Evolutionary conservation across 2,797 vertebrate genomes (phyloP).

Genomic region (Hapalemur alaotrensis): DNA sequence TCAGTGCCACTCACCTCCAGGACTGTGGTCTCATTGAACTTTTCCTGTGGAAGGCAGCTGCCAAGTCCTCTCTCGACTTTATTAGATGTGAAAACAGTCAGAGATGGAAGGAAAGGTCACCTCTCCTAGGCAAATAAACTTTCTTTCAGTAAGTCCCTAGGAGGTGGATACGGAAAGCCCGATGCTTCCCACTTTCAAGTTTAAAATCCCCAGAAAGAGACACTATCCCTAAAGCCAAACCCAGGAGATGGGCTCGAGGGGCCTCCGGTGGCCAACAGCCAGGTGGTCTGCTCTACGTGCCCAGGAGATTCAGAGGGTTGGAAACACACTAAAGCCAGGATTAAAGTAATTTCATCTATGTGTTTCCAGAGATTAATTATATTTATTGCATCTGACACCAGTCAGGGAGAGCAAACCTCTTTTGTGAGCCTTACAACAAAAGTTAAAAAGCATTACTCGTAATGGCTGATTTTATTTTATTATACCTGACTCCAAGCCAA

Average conservation of each 20-base stretch:
- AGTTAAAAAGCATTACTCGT: conserved; percentile 57
- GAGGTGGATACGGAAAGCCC: neutral
- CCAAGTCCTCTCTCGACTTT: neutral
- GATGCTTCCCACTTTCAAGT: neutral
- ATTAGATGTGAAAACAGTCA: neutral
- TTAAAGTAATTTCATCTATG: conserved; percentile 65
- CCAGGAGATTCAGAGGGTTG: neutral
- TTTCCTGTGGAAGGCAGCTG: neutral
- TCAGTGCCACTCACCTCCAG: neutral
- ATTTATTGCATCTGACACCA: conserved; percentile 70
- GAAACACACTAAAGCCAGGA: conserved; percentile 55
- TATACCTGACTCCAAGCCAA: conserved; percentile 64
- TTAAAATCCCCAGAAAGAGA: neutral
- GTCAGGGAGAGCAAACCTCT: conserved; percentile 58
- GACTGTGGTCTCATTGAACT: neutral
- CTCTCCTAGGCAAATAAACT: neutral
- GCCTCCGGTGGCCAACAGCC: neutral
- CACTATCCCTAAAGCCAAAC: neutral
- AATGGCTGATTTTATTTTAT: conserved; percentile 54
- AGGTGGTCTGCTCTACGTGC: neutral
- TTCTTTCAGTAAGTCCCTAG: neutral
- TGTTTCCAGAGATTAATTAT: conserved; percentile 64
- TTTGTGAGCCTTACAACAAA: conserved; percentile 59
- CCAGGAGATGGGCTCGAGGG: neutral
- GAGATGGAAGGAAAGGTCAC: neutral